Evolutionary conservation across 2,888 invertebrate genomes (phyloP), one percentile per base, ranked within the genome.

Genomic region (Acleris laterana): DNA sequence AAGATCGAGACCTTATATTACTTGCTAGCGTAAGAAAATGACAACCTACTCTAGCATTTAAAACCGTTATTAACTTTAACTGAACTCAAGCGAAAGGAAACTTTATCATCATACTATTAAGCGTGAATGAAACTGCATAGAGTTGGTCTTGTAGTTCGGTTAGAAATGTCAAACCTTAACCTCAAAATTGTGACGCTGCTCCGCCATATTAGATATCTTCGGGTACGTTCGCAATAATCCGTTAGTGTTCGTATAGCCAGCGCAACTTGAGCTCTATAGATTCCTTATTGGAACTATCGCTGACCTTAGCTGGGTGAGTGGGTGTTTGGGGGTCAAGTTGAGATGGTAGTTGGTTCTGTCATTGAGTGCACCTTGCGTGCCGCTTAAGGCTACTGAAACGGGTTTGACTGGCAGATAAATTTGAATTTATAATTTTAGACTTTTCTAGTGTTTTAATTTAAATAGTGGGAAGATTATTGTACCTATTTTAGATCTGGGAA

Each of bases 161-260:
- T 84, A 81, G 83, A 90, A 91, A 92, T 90, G 89, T 88, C 89
- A 91, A 91, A 90, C 92, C 92, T 92, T 92, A 90, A 93, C 92
- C 92, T 93, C 90, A 90, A 92, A 92, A 91, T 88, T 87, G 84
- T 89, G 91, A 89, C 87, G 88, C 75, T 70, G 69, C 74, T 83
- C 76, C 84, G 90, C 90, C 90, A 90, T 90, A 75, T 89, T 90
- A 81, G 85, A 70, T 74, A 68, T 74, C 72, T 77, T 90, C 89
- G 90, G 80, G 69, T 69, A 62, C 69, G 75, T 77, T 88, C 88
- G 88, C 80, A 49, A 65, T 59, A 62, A 69, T 80, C 77, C 77
- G 69, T 57, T 66, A 58, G 71, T 73, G 75, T 69, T 76, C 75
- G 74, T 48, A 16, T 68, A 32, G 69, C 87, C 80, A 83, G 75